Evolutionary conservation across 2,113 vertebrate species (phyloP), one percentile per base, ranked within the genome.

Genomic region (Cyprinodon brontotheroides): DNA sequence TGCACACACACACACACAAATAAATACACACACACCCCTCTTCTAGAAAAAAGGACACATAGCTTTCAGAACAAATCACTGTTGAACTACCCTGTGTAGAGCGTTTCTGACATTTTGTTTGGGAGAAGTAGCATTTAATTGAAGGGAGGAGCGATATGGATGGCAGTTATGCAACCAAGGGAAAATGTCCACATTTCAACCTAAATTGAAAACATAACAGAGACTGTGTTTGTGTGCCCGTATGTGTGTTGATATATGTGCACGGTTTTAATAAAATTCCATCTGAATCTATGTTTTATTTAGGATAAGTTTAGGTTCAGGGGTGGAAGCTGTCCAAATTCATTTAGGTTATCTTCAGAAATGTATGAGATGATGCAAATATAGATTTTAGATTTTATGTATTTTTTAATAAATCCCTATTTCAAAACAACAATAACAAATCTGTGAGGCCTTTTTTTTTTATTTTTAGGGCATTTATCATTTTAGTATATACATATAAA

Each of bases 1-100:
- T 29, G 29, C 68, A 78, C 66, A 72, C 70, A 74, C 64, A 64
- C 50, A 79, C 12, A 80, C 61, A 39, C 81, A 75, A 78, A 88
- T 78, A 83, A 66, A 75, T 85, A 53, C 81, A 77, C 80, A 88
- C 80, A 85, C 70, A 75, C 87, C 89, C 36, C n/a, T 66, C 80
- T 85, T 84, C 75, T 85, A 80, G 79, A 84, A 86, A 83, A 53
- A 57, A 57, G 50, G 92, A 94, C 91, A 90, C 90, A 86, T 86
- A 91, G 90, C 90, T 92, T 93, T 94, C 93, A 93, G 87, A 94
- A 93, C 89, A 91, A 87, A 93, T 94, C 90, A 93, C 86, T 84
- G 87, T 89, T 91, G 84, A 88, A 90, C 79, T 81, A 81, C 74
- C 87, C 82, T 79, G 86, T 86, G 89, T 85, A 90, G 91, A 92